Evolutionary conservation across 1,140 invertebrate genomes (phyloP).

Genomic region (Batillaria attramentaria): DNA sequence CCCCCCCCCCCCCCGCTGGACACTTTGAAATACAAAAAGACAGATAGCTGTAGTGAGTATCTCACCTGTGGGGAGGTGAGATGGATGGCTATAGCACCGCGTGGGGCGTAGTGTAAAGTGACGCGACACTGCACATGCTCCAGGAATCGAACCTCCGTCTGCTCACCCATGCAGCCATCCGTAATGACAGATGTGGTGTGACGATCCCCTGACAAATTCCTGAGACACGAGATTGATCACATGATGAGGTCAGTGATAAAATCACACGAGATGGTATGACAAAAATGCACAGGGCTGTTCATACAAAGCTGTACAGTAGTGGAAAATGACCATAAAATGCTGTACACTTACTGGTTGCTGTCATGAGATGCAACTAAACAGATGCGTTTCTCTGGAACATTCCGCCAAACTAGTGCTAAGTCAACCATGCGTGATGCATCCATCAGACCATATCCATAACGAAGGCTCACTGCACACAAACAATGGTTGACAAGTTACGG

Average conservation of each 20-base stretch:
- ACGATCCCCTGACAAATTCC: constrained; percentile 31
- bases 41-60: not conserved
- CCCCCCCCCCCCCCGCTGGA: too few species aligned
- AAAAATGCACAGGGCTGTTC: too few species aligned
- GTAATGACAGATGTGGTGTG: constrained; percentile 68
- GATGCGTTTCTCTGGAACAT: constrained; percentile 84
- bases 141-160: constrained; percentile 81
- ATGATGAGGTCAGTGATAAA: too few species aligned
- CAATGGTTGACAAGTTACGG: too few species aligned
- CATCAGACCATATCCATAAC: constrained; percentile 91
- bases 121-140: constrained; percentile 88
- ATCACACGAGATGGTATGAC: too few species aligned
- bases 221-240: too few species aligned
- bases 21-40: not conserved
- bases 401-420: constrained; percentile 86
- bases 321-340: too few species aligned
- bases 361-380: constrained; percentile 39
- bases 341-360: constrained; percentile 42
- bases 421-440: constrained; percentile 95
- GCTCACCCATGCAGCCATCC: constrained; percentile 66
- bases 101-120: constrained; percentile 73
- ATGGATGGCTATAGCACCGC: constrained; percentile 90
- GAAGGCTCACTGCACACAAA: constrained; percentile 55
- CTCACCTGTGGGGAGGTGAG: constrained; percentile 52
- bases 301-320: constrained; percentile 68